A percentile compares a stretch with the other conserved stretches of the same genome.
Conservation (phyloP, 2,888 invertebrate species). For the Entomobrya multifasciata region DNA sequence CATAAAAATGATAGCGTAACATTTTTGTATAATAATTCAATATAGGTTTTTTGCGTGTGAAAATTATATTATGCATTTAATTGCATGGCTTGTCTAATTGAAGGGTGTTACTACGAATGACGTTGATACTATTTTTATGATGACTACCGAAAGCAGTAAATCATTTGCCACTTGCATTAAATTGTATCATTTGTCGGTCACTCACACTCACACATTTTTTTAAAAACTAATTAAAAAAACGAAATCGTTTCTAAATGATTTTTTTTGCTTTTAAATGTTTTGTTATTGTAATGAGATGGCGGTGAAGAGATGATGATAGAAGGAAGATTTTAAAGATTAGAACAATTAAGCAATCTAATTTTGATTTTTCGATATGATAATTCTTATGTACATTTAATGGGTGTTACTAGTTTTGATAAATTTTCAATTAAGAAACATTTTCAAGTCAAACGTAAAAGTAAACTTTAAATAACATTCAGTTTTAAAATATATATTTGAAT, state of each 20-base stretch:
- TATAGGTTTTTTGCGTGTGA: too few species aligned
- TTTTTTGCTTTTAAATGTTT: slow-evolving; percentile 19
- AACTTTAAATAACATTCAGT: too few species aligned
- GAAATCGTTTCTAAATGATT: slow-evolving; percentile 47
- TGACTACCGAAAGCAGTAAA: neutral
- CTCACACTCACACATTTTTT: neutral
- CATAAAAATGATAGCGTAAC: too few species aligned
- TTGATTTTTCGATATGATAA: neutral
- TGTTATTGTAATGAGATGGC: slow-evolving; percentile 28
- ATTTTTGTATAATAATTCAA: too few species aligned
- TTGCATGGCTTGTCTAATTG: too few species aligned
- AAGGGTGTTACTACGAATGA: neutral
- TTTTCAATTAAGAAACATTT: too few species aligned
- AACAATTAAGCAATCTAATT: neutral
- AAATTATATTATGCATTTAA: too few species aligned
- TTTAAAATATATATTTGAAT: too few species aligned
- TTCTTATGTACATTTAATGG: too few species aligned
- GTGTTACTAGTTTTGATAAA: too few species aligned
- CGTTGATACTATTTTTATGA: neutral
- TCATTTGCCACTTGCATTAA: neutral
- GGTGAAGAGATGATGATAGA: neutral
- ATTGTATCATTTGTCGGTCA: neutral
- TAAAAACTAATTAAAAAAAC: slow-evolving; percentile 11
- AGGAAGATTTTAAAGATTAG: too few species aligned
- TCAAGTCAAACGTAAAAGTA: too few species aligned